phyloP scores from a whole-genome alignment of 2,113 vertebrate species.

The Lagopus leucura region DNA sequence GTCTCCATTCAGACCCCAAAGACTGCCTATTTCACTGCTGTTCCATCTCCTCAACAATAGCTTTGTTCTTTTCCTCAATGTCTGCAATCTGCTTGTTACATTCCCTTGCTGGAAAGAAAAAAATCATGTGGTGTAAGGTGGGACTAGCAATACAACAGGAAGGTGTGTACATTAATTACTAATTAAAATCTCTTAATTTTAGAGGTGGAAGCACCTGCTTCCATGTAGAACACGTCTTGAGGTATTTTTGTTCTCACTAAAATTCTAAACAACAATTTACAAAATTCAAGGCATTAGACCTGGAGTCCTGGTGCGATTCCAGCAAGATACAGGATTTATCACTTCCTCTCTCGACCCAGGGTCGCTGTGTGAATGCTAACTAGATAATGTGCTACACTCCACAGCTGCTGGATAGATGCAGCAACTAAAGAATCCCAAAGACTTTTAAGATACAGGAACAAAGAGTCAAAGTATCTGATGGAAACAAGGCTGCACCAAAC shows the following conservation, averaged over 20 bases:
- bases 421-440: constrained; percentile 3
- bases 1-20: not conserved
- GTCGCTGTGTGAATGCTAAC: not conserved
- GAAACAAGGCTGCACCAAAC: not conserved
- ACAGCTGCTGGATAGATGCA: not conserved
- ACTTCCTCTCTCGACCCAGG: constrained; percentile 30
- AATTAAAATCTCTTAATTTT: not conserved
- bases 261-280: not conserved
- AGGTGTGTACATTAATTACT: not conserved
- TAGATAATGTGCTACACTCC: not conserved
- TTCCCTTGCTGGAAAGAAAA: not conserved
- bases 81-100: not conserved
- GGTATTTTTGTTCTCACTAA: not conserved
- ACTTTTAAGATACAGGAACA: not conserved
- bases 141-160: not conserved
- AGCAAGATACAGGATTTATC: not conserved
- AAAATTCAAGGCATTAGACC: not conserved
- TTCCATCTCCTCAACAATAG: not conserved
- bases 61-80: not conserved
- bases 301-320: not conserved
- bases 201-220: not conserved
- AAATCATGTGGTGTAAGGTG: not conserved
- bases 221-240: not conserved
- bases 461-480: not conserved
- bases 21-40: not conserved